Base-by-base conservation (phyloP, 2,888 invertebrate species). In the Perizoma affinitatum region DNA sequence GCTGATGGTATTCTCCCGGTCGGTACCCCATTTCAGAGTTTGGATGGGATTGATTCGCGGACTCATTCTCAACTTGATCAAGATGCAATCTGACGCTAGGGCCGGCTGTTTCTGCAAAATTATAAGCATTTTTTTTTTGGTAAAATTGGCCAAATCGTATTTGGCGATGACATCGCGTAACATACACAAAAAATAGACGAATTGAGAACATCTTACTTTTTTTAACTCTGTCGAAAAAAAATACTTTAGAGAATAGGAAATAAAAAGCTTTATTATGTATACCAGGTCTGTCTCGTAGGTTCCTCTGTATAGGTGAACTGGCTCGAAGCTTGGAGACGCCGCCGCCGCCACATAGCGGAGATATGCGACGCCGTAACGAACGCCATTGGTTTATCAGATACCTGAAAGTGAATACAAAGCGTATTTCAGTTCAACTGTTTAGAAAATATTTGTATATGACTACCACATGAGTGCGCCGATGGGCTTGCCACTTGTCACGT, bases 371-470 rank as follows among this genome's bases (percentile, higher is more conserved):
- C 0, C 80, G 76, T n/a, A 81, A 63, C 0, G 74, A 57, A 0
- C 84, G 84, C 82, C 82, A 83, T 35, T 84, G 84, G 54, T 70
- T 79, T 48, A 83, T 69, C n/a, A 83, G 56, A 36, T 83, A 78
- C 47, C 88, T 88, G 75, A 0, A 57, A 65, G 6, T 7, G 44
- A 40, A 6, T 9, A 8, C 4, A 38, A 10, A 11, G 34, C 9
- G 35, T 3, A 10, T 5, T 4, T n/a, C n/a, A 38, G 38, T 38
- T 4, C 38, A 38, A 22, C 3, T 22, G 22, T 22, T 22, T 22
- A 22, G 22, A 22, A 22, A 22, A 22, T 22, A 22, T 22, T 3
- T 22, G 22, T 22, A 22, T 22, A 22, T 22, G 22, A 22, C 22
- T 22, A 22, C 3, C 22, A 2, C 3, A n/a, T n/a, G n/a, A n/a